Evolutionary conservation across 2,888 invertebrate species (phyloP), one percentile per base, ranked within the genome.

Genomic region (Scaptomyza reducta): DNA sequence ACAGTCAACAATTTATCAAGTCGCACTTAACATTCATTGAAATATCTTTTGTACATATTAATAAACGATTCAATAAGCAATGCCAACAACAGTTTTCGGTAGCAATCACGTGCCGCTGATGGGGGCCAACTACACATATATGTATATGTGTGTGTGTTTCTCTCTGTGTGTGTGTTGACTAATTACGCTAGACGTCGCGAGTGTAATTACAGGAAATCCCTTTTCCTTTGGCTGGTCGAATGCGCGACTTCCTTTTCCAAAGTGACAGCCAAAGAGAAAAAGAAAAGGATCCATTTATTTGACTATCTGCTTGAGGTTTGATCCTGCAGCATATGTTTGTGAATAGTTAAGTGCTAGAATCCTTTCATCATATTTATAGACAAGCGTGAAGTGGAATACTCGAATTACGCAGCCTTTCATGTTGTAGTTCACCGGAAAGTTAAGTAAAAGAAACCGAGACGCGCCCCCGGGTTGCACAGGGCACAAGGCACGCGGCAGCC

Each of bases 191-290:
- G 73, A 65, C 53, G 70, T 33, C 40, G 58, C 45, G 56, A 53
- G 58, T 13, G 74, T 82, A 77, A 85, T 79, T 79, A 74, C 88
- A 85, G 85, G 85, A 85, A 87, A 85, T 87, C 88, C 88, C 61
- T 76, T 87, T 83, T 76, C 65, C 83, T 82, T 53, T 50, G 10
- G 22, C 65, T 51, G 47, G 10, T 9, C 27, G 41, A 55, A 64
- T 68, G 75, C 55, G 66, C 70, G 65, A 70, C 68, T 68, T 78
- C 81, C 74, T 73, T 69, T 29, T 68, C 70, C 70, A 76, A 55
- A 62, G 25, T 62, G 74, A 58, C 70, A 70, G 67, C 57, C 22
- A 35, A 38, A 38, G 14, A 38, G 9, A 47, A 79, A 35, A 38
- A 38, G 14, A 38, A 14, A 47, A 79, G 79, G 81, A 79, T 81